Base-by-base conservation (phyloP, 2,113 vertebrate species). In the Syngnathus floridae region DNA sequence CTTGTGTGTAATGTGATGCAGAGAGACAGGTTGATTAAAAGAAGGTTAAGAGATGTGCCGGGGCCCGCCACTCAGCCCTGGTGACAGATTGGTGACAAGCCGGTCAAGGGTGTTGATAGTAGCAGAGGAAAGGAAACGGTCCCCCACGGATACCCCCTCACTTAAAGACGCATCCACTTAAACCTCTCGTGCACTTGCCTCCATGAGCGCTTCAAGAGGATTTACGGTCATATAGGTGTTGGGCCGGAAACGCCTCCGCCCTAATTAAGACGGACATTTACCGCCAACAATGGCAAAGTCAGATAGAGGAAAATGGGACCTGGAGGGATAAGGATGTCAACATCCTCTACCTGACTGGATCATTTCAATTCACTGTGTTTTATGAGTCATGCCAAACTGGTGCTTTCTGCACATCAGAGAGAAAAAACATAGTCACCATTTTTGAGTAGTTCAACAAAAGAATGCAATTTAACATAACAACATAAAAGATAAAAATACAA, bases 1-100 rank as follows among this genome's bases (percentile, higher is more conserved):
- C 85, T 86, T 87, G 78, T 87, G 84, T 88, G 84, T 87, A 81
- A 84, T 84, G 79, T 86, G 79, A 91, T 87, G 83, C 78, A 70
- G 78, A 82, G 82, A 75, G 90, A 91, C 89, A 87, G 85, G 85
- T 86, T 89, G 88, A 91, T 92, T 90, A 91, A 88, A 85, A 88
- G 84, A 79, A 87, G 87, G 87, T 87, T 89, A 86, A 84, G 83
- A 80, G 85, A 87, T 87, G 84, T 36, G 58, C 72, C 21, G 67
- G 65, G 67, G 59, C 84, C n/a, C 63, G 85, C 87, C 90, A 84
- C 72, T 90, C 87, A 86, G 77, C 76, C 71, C 11, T 49, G 22
- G 51, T 86, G 88, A 90, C 37, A 65, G 78, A 84, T 82, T 26
- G 73, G 72, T 85, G 84, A 87, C 80, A 75, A 75, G 72, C 74